These are phyloP conservation scores for Leptatherina wallacei DNA, from an alignment of 2,797 vertebrate species.

Conservation along the genomic window DNA sequence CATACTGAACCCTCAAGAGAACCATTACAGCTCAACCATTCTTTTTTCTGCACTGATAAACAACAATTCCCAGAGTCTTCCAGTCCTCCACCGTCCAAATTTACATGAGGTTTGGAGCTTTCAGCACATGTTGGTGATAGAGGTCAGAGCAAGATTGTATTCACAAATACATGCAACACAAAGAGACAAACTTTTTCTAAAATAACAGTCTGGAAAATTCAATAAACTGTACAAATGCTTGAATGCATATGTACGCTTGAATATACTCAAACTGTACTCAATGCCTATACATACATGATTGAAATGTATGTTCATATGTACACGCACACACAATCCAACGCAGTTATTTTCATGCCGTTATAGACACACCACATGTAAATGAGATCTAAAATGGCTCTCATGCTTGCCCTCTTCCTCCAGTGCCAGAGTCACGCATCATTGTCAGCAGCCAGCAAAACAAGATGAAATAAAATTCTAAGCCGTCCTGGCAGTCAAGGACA, in stretches of 20 bases:
- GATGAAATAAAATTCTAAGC: slow-evolving; percentile 90
- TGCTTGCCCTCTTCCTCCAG: slow-evolving; percentile 80
- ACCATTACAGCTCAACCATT: slow-evolving; percentile 75
- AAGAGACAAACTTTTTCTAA: slow-evolving; percentile 46
- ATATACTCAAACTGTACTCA: slow-evolving; percentile 14
- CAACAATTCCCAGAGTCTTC: slow-evolving; percentile 80
- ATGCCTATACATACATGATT: neutral
- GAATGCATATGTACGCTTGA: slow-evolving; percentile 39
- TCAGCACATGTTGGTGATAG: slow-evolving; percentile 53
- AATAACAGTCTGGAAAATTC: slow-evolving; percentile 19
- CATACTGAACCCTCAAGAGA: slow-evolving; percentile 72
- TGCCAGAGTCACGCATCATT: slow-evolving; percentile 86
- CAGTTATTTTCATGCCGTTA: slow-evolving; percentile 50
- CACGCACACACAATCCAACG: slow-evolving; percentile 27
- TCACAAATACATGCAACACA: slow-evolving; percentile 39
- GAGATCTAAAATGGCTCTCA: slow-evolving; percentile 83
- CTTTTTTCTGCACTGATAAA: slow-evolving; percentile 73
- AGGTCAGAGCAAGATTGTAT: slow-evolving; percentile 65
- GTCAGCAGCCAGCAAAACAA: slow-evolving; percentile 87
- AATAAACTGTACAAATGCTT: slow-evolving; percentile 33
- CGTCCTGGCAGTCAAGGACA: slow-evolving; percentile 89
- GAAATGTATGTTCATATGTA: slow-evolving; percentile 8
- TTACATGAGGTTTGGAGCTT: slow-evolving; percentile 74
- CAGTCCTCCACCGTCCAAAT: slow-evolving; percentile 71
- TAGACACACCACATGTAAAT: slow-evolving; percentile 80